Conservation (phyloP, 2,888 invertebrate genomes). For the Stramonita haemastoma region DNA sequence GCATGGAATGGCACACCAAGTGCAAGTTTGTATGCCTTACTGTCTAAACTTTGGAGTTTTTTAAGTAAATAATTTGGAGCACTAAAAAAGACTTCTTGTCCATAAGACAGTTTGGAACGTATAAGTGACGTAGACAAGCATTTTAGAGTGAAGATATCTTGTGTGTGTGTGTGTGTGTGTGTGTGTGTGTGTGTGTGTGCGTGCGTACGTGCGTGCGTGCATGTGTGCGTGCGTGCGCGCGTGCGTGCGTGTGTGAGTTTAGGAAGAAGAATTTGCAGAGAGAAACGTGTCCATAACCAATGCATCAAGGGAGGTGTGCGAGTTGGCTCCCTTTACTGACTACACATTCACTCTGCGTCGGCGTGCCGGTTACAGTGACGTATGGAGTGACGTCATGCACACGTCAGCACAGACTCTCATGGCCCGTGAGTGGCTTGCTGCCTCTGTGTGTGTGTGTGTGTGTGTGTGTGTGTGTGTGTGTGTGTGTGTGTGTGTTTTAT, state of each 20-base stretch:
- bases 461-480: constrained; percentile 2
- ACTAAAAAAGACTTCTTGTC: too few species aligned
- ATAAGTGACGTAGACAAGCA: too few species aligned
- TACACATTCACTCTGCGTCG: background rate
- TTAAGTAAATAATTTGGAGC: too few species aligned
- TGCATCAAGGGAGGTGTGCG: background rate
- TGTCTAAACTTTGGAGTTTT: too few species aligned
- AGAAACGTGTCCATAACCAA: background rate
- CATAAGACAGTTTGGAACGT: too few species aligned
- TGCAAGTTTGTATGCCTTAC: too few species aligned
- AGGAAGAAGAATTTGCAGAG: background rate
- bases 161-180: too few species aligned
- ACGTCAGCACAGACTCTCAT: background rate
- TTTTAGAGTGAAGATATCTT: too few species aligned
- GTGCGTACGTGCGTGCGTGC: background rate
- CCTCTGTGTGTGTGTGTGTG: background rate
- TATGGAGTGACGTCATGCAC: constrained; percentile 13
- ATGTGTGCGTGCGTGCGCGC: background rate
- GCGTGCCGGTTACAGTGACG: background rate
- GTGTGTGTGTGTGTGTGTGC: background rate
- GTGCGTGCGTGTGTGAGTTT: background rate
- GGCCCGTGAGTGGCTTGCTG: background rate
- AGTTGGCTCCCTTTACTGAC: background rate
- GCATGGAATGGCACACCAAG: too few species aligned
- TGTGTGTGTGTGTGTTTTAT: constrained; percentile 5